A percentile compares a stretch with the other conserved stretches of the same genome.
phyloP scores from a whole-genome alignment of 1,140 invertebrate genomes.

The Monomorium pharaonis region DNA sequence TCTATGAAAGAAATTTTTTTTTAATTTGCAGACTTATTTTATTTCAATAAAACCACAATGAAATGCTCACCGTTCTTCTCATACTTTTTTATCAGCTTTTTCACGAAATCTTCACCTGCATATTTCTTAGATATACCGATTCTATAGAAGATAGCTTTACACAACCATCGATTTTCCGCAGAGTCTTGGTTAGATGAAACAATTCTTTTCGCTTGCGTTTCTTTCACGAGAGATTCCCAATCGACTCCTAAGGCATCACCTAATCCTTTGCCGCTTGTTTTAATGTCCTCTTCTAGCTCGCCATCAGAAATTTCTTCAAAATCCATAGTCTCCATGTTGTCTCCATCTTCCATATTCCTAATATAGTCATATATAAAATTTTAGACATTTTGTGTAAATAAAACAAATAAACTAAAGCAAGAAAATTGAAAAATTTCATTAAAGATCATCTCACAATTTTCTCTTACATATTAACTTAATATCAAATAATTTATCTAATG shows the following conservation, averaged over 20 bases:
- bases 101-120: slow-evolving; percentile 88
- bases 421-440: neutral
- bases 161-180: slow-evolving; percentile 91
- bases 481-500: neutral
- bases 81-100: slow-evolving; percentile 86
- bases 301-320: slow-evolving; percentile 96
- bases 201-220: slow-evolving; percentile 87
- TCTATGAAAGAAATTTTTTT: slow-evolving; percentile 67
- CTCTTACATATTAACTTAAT: neutral
- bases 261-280: slow-evolving; percentile 88
- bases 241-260: slow-evolving; percentile 96
- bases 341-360: slow-evolving; percentile 87
- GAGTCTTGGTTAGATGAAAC: slow-evolving; percentile 83
- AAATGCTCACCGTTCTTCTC: slow-evolving; percentile 80
- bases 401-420: slow-evolving; percentile 30
- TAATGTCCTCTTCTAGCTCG: slow-evolving; percentile 92
- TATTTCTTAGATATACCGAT: slow-evolving; percentile 90
- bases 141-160: slow-evolving; percentile 89
- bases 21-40: neutral
- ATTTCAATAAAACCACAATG: neutral
- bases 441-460: neutral
- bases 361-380: neutral
- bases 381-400: slow-evolving; percentile 29
- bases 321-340: slow-evolving; percentile 91
- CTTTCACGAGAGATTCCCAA: slow-evolving; percentile 94